phyloP scores from a whole-genome alignment of 2,797 vertebrate species.

The Manis pentadactyla region DNA sequence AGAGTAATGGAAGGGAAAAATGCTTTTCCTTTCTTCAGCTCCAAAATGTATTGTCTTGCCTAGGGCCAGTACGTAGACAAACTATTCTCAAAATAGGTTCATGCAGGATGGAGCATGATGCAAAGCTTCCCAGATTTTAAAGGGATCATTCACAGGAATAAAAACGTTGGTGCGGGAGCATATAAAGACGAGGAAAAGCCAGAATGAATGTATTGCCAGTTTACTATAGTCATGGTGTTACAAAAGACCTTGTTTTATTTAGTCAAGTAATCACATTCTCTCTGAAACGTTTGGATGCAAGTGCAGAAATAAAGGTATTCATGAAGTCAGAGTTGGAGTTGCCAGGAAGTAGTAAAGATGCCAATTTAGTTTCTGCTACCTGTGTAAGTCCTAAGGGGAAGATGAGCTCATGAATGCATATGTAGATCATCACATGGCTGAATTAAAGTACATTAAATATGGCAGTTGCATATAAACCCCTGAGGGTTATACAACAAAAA shows the following conservation, averaged over 20 bases:
- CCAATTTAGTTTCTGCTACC: slow-evolving; percentile 61
- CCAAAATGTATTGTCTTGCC: neutral
- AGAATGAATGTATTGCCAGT: neutral
- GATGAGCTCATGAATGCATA: slow-evolving; percentile 74
- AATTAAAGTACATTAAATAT: slow-evolving; percentile 73
- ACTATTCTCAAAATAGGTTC: neutral
- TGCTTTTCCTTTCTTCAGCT: slow-evolving; percentile 4
- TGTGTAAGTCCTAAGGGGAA: slow-evolving; percentile 65
- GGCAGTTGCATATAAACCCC: slow-evolving; percentile 52
- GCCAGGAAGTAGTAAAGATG: slow-evolving; percentile 64
- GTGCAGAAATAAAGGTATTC: slow-evolving; percentile 61
- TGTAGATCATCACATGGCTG: slow-evolving; percentile 61
- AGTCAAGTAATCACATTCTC: slow-evolving; percentile 46
- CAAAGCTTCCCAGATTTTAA: slow-evolving; percentile 38
- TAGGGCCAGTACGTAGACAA: neutral
- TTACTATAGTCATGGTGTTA: neutral
- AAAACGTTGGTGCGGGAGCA: neutral
- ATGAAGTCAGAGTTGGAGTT: slow-evolving; percentile 71
- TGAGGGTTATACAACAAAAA: slow-evolving; percentile 50
- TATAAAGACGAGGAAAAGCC: neutral
- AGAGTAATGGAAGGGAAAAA: neutral
- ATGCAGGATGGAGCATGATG: neutral
- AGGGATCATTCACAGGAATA: neutral
- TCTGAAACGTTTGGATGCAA: slow-evolving; percentile 29
- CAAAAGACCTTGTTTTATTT: slow-evolving; percentile 45